phyloP scores from a whole-genome alignment of 1,140 invertebrate species.

The Ladona fulva region DNA sequence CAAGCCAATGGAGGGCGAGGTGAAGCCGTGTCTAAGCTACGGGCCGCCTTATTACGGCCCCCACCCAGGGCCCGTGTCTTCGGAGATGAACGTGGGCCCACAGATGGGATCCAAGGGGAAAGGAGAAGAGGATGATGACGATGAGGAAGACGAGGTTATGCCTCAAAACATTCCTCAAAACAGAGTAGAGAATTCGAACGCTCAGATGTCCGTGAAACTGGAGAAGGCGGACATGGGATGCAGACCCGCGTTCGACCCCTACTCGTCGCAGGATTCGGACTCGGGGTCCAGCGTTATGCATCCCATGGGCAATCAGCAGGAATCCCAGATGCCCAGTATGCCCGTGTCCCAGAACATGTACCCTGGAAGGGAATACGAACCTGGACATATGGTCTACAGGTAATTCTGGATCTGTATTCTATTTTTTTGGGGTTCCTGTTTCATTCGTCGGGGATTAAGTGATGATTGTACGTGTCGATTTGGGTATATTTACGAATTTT shows the following conservation, averaged over 20 bases:
- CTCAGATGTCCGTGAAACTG: not conserved
- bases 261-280: constrained; percentile 58
- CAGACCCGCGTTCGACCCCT: constrained; percentile 42
- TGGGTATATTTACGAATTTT: no score
- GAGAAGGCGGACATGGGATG: not conserved
- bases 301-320: not conserved
- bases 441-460: no score
- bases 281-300: constrained; percentile 32
- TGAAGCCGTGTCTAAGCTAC: not conserved
- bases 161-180: not conserved
- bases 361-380: not conserved
- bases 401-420: no score
- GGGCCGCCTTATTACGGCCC: not conserved
- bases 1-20: not conserved
- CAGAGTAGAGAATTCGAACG: not conserved
- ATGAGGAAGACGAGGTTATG: not conserved
- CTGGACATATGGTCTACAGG: not conserved
- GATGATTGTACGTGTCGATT: no score
- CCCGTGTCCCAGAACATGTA: not conserved
- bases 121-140: not conserved
- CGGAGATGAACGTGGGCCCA: not conserved
- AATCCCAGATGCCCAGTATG: not conserved
- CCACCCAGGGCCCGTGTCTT: not conserved
- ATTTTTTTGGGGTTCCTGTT: no score
- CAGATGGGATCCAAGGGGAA: not conserved